phyloP scores from a whole-genome alignment of 2,797 vertebrate genomes.

The Catostomus latipinnis region DNA sequence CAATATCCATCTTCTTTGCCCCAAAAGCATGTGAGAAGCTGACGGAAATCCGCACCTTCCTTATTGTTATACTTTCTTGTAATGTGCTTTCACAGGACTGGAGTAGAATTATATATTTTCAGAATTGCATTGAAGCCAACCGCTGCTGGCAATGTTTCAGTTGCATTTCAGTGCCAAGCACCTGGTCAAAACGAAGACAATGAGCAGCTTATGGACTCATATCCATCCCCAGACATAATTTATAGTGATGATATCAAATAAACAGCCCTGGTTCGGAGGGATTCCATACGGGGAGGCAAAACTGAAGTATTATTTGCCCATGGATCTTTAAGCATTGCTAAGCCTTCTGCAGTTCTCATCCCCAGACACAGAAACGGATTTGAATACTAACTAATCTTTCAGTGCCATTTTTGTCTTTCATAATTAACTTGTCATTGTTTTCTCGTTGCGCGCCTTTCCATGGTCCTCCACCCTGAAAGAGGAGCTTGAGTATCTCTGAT shows the following conservation, averaged over 20 bases:
- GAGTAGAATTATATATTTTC: slow-evolving; percentile 73
- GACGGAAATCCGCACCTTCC: slow-evolving; percentile 48
- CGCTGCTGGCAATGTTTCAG: slow-evolving; percentile 74
- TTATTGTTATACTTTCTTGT: slow-evolving; percentile 44
- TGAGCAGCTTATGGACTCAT: slow-evolving; percentile 78
- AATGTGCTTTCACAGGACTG: slow-evolving; percentile 54
- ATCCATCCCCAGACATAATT: slow-evolving; percentile 73
- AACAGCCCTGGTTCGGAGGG: slow-evolving; percentile 69
- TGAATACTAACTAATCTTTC: slow-evolving; percentile 60
- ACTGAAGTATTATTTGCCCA: slow-evolving; percentile 62
- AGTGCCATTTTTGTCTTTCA: slow-evolving; percentile 58
- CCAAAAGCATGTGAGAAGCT: slow-evolving; percentile 45
- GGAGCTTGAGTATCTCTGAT: slow-evolving; percentile 43
- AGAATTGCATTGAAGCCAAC: slow-evolving; percentile 73
- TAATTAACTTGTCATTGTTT: slow-evolving; percentile 64
- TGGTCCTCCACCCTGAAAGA: slow-evolving; percentile 40
- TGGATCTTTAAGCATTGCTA: slow-evolving; percentile 51
- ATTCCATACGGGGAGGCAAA: slow-evolving; percentile 71
- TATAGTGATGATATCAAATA: slow-evolving; percentile 71
- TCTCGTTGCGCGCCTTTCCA: slow-evolving; percentile 39
- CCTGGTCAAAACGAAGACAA: slow-evolving; percentile 84
- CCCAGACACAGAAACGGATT: slow-evolving; percentile 60
- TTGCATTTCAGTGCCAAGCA: slow-evolving; percentile 77
- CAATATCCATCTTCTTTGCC: slow-evolving; percentile 26
- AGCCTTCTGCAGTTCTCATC: slow-evolving; percentile 51